Base-by-base conservation (phyloP, 2,888 invertebrate species). In the Synanthedon vespiformis region DNA sequence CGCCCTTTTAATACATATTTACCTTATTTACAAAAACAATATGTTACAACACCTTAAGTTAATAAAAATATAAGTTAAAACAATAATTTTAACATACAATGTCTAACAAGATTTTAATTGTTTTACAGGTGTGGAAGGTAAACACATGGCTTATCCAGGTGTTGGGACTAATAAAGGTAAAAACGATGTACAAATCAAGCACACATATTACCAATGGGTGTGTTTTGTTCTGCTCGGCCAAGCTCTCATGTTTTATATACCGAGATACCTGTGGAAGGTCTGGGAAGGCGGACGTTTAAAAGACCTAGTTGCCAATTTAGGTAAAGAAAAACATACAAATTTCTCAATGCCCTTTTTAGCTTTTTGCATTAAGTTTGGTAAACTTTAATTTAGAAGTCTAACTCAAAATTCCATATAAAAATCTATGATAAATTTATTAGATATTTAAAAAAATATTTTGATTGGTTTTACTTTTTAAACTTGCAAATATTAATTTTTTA, bases 151-250 rank as follows among this genome's bases (percentile, higher is more conserved):
- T 1, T 88, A 89, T 61, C 74, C 80, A 3, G 90, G 90, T 61
- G 89, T 89, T 48, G 90, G 87, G 40, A 88, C 74, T 44, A 64
- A 61, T 4, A 64, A 60, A 16, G 68, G 68, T 1, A 71, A 75
- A 41, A 79, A 89, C 55, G 87, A 89, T 60, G 88, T 89, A 56
- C 70, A 78, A 50, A 84, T 89, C 57, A 84, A 85, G 58, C 91
- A 92, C 60, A 86, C 88, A 48, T 92, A 92, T 70, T 93, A 93
- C 74, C 93, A 93, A 64, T 93, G 92, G 92, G 92, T 93, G 8
- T 92, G 91, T 65, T 89, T 93, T 61, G 88, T 92, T 50, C 87
- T 93, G 52, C 88, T 90, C 10, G 85, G 92, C 1, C 93, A 93
- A 77, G 90, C 92, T 0, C 74, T 90, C 40, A 77, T 91, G 70